Conservation (phyloP, 2,888 invertebrate genomes). For the Nomada ferruginata region DNA sequence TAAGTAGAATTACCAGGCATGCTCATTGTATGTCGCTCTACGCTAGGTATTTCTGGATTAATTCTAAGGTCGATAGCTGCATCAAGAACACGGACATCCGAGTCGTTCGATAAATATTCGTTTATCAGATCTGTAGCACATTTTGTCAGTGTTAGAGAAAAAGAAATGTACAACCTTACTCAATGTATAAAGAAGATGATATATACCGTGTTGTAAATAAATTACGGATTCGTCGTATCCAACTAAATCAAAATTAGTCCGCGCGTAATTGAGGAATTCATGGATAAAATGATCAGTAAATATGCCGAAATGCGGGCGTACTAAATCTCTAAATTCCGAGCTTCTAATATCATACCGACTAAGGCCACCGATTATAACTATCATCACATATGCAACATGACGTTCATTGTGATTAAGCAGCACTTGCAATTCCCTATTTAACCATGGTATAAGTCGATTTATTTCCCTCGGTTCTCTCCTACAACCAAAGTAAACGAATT, state of each 20-base stretch:
- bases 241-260: conserved; percentile 93
- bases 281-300: conserved; percentile 95
- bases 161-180: not conserved
- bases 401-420: conserved; percentile 88
- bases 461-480: conserved; percentile 92
- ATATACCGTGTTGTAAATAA: conserved; percentile 85
- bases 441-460: conserved; percentile 94
- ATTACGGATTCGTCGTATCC: conserved; percentile 91
- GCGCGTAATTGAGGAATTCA: conserved; percentile 94
- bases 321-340: conserved; percentile 88
- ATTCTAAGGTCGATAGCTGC: conserved; percentile 71
- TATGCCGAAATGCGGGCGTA: conserved; percentile 89
- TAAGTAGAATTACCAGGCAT: conserved; percentile 71
- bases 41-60: conserved; percentile 64
- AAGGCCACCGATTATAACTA: conserved; percentile 89
- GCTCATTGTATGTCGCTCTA: conserved; percentile 68
- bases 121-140: conserved; percentile 69
- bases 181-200: not conserved
- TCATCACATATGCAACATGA: conserved; percentile 88
- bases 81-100: conserved; percentile 76
- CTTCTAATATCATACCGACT: conserved; percentile 88
- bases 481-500: conserved; percentile 68
- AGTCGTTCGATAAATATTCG: conserved; percentile 74
- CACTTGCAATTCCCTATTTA: conserved; percentile 93
- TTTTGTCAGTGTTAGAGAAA: conserved; percentile 1